phyloP scores from a whole-genome alignment of 1,140 invertebrate genomes.

The Leptopilina clavipes region DNA sequence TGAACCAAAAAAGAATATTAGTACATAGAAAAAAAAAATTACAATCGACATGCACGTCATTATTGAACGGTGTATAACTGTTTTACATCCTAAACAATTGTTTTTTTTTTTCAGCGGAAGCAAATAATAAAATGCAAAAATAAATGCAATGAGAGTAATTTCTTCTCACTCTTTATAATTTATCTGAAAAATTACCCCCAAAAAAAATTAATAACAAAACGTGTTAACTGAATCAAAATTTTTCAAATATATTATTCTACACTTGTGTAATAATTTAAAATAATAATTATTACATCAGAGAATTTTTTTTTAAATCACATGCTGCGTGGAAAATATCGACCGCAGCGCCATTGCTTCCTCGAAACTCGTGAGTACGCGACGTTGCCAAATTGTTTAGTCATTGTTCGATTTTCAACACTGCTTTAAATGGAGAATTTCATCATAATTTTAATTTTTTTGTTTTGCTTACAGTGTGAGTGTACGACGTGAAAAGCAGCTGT shows the following conservation, averaged over 20 bases:
- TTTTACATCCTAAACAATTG: not conserved
- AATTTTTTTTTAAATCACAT: constrained; percentile 20
- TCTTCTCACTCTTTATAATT: no score
- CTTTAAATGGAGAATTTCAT: not conserved
- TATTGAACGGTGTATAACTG: not conserved
- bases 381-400: not conserved
- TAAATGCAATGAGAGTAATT: no score
- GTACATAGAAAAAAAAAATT: not conserved
- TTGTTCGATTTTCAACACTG: not conserved
- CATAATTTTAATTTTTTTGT: not conserved
- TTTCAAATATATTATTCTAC: no score
- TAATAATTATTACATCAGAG: not conserved
- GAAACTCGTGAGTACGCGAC: not conserved
- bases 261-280: not conserved
- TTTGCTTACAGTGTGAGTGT: not conserved
- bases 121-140: no score
- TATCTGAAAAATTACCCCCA: no score
- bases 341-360: constrained; percentile 1
- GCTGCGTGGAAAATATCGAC: not conserved
- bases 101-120: no score
- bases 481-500: not conserved
- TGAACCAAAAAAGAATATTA: not conserved
- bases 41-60: not conserved
- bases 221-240: no score
- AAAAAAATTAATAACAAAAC: no score